Conservation (phyloP, 2,797 vertebrate species). For the Moxostoma hubbsi region DNA sequence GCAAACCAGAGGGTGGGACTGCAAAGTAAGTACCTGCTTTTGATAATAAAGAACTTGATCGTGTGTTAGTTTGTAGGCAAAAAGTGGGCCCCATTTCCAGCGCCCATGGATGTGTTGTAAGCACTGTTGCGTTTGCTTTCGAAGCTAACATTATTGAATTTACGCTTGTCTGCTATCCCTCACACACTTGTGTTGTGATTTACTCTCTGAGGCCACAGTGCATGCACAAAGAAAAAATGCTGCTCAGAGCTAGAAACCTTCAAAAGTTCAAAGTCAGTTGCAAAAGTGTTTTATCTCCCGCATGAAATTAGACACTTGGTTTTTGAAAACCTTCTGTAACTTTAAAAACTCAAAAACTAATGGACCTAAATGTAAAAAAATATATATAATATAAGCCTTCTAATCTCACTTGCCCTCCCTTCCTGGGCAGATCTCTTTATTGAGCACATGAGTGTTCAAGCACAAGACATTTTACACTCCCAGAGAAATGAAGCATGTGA, state of each 20-base stretch:
- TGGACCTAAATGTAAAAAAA: too few species aligned
- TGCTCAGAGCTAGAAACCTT: too few species aligned
- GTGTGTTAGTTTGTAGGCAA: not conserved
- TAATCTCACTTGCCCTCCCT: too few species aligned
- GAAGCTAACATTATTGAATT: not conserved
- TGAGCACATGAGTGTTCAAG: not conserved
- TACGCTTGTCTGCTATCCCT: slow-evolving; percentile 6
- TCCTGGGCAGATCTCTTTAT: not conserved
- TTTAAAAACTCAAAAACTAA: too few species aligned
- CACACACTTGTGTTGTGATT: slow-evolving; percentile 4
- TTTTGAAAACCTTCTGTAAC: too few species aligned
- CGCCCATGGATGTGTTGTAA: too few species aligned
- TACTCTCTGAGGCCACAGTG: not conserved
- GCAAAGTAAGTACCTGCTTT: slow-evolving; percentile 85
- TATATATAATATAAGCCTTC: too few species aligned
- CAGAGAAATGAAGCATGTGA: slow-evolving; percentile 29
- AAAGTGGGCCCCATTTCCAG: too few species aligned
- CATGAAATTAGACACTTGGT: too few species aligned
- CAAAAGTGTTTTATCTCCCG: too few species aligned
- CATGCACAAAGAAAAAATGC: not conserved
- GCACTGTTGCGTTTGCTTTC: not conserved
- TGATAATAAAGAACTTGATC: not conserved
- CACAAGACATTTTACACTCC: not conserved
- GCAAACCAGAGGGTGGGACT: slow-evolving; percentile 87
- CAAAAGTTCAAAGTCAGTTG: too few species aligned